These are phyloP conservation scores for Drosophila subsilvestris DNA, from an alignment of 2,888 invertebrate genomes.

Conservation along the genomic window DNA sequence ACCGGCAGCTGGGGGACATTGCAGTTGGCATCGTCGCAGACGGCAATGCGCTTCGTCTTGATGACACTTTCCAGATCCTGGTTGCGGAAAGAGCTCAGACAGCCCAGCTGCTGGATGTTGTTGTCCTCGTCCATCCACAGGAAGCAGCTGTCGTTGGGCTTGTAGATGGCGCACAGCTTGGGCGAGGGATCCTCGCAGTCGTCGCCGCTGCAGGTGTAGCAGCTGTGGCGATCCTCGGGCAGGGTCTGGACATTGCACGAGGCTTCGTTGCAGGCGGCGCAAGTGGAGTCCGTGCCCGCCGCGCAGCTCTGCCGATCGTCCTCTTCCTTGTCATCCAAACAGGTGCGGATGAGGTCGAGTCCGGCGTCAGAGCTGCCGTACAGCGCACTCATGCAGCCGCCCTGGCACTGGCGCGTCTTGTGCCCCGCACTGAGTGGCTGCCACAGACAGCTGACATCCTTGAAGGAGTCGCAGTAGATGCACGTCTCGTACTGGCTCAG, in stretches of 20 bases:
- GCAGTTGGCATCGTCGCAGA: conserved; percentile 77
- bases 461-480: conserved; percentile 77
- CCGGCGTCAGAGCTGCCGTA: conserved; percentile 63
- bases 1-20: conserved; percentile 61
- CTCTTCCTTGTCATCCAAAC: conserved; percentile 80
- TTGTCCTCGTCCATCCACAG: conserved; percentile 67
- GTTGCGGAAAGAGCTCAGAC: conserved; percentile 75
- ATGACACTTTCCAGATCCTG: conserved; percentile 72
- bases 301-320: conserved; percentile 67
- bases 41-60: conserved; percentile 73
- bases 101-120: conserved; percentile 73
- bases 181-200: conserved; percentile 68
- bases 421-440: conserved; percentile 50
- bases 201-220: conserved; percentile 65
- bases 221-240: conserved; percentile 72
- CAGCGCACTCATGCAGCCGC: conserved; percentile 80
- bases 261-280: conserved; percentile 63
- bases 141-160: conserved; percentile 76
- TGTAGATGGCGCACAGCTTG: conserved; percentile 66
- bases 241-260: conserved; percentile 70
- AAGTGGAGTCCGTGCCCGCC: conserved; percentile 52
- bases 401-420: conserved; percentile 74
- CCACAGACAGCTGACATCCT: conserved; percentile 66
- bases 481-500: conserved; percentile 68
- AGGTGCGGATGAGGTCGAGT: conserved; percentile 78